Conservation (phyloP, 37 sponge, comb jelly and placozoan genomes). For the Tethya wilhelma region DNA sequence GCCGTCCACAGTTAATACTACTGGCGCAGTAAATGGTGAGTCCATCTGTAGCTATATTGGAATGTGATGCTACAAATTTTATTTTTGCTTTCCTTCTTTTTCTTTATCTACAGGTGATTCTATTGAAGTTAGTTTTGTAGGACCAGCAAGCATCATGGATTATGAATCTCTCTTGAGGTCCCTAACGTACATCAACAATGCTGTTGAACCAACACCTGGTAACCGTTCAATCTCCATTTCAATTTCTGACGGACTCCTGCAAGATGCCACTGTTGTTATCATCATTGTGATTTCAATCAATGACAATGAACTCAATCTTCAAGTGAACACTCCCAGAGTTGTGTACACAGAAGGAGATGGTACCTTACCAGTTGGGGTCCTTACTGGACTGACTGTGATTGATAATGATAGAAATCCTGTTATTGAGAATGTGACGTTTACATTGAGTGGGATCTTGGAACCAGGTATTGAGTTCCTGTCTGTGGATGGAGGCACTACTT, state of each 20-base stretch:
- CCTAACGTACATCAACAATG: constrained; percentile 35
- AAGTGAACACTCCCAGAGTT: neutral
- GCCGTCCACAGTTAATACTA: neutral
- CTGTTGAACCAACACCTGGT: constrained; percentile 44
- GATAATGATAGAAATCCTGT: constrained; percentile 21
- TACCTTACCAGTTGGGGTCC: constrained; percentile 5
- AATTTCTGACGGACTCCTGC: constrained; percentile 48
- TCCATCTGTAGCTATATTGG: no score
- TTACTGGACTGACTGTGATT: constrained; percentile 11
- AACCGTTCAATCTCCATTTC: constrained; percentile 21
- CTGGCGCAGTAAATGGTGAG: neutral
- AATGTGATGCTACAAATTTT: no score
- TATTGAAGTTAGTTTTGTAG: neutral
- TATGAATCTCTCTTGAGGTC: constrained; percentile 17
- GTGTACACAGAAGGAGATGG: constrained; percentile 34
- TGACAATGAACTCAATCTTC: constrained; percentile 36
- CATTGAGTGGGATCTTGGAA: constrained; percentile 7
- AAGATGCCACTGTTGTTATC: constrained; percentile 13
- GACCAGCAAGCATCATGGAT: neutral
- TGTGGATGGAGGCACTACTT: neutral
- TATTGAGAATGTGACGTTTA: constrained; percentile 3
- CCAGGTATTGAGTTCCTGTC: constrained; percentile 8
- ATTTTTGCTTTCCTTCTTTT: neutral
- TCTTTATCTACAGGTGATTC: neutral
- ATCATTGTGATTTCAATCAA: constrained; percentile 29